Evolutionary conservation across 2,888 invertebrate species (phyloP).

Genomic region (Podabrus alpinus): DNA sequence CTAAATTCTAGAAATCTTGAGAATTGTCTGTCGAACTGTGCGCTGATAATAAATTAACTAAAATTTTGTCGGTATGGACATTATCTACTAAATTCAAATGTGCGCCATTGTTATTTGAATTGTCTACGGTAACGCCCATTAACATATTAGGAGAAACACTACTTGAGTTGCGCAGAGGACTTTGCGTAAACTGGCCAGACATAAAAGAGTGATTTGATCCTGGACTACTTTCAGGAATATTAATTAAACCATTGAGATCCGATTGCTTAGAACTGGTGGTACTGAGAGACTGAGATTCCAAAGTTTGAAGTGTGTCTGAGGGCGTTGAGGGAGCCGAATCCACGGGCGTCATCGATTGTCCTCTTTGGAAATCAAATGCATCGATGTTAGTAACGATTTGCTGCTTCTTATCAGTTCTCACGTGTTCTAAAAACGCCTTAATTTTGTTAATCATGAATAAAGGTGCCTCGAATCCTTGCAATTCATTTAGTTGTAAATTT

Average conservation of each 20-base stretch:
- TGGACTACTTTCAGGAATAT: slow-evolving; percentile 54
- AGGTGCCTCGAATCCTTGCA: slow-evolving; percentile 77
- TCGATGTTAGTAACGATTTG: slow-evolving; percentile 40
- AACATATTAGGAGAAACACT: slow-evolving; percentile 46
- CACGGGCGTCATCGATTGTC: slow-evolving; percentile 50
- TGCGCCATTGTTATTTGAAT: slow-evolving; percentile 34
- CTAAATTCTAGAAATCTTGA: slow-evolving; percentile 42
- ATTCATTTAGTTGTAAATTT: slow-evolving; percentile 66
- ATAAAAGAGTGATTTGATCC: slow-evolving; percentile 53
- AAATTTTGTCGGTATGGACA: slow-evolving; percentile 41
- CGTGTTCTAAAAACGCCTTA: slow-evolving; percentile 64
- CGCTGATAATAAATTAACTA: slow-evolving; percentile 50
- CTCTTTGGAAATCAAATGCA: slow-evolving; percentile 47
- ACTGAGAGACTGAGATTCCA: slow-evolving; percentile 48
- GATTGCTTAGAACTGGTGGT: slow-evolving; percentile 43
- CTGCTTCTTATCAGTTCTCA: slow-evolving; percentile 50
- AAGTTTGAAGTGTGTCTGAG: slow-evolving; percentile 49
- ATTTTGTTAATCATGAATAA: slow-evolving; percentile 76
- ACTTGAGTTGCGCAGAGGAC: slow-evolving; percentile 44
- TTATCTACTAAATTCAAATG: slow-evolving; percentile 42
- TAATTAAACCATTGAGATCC: slow-evolving; percentile 47
- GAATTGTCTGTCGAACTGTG: slow-evolving; percentile 51
- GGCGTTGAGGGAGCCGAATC: slow-evolving; percentile 55
- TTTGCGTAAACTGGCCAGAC: slow-evolving; percentile 46
- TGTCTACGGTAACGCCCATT: slow-evolving; percentile 40